phyloP scores from a whole-genome alignment of 2,113 vertebrate genomes.

The Tylochromis polylepis region DNA sequence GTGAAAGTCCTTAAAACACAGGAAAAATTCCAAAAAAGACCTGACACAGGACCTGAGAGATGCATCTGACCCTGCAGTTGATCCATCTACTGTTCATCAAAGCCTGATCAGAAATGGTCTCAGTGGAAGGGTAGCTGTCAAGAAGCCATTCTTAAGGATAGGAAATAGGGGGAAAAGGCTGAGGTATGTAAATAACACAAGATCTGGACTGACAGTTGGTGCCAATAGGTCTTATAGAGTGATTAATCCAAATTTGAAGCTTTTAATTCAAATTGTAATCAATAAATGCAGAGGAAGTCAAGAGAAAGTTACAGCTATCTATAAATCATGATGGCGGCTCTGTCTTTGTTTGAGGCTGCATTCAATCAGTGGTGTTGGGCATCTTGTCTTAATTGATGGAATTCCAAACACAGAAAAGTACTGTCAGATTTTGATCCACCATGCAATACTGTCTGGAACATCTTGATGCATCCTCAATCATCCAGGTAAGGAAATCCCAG shows the following conservation, averaged over 20 bases:
- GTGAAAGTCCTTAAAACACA: background rate
- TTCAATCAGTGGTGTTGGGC: background rate
- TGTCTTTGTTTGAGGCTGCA: background rate
- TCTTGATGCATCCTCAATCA: too few relatives aligned
- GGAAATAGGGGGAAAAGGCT: background rate
- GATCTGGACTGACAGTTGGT: background rate
- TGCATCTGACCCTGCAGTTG: background rate
- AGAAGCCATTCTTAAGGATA: background rate
- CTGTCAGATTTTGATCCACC: background rate
- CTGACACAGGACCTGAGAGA: background rate
- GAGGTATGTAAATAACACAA: background rate
- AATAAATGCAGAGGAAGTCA: background rate
- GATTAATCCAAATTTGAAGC: background rate
- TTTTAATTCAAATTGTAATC: background rate
- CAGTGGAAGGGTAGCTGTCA: background rate
- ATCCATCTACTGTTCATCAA: background rate
- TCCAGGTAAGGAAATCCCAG: too few relatives aligned
- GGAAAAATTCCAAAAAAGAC: background rate
- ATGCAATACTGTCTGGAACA: background rate
- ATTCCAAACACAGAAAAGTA: background rate
- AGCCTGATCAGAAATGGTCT: background rate
- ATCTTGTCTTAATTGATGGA: background rate
- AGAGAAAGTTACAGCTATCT: background rate
- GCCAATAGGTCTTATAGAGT: background rate
- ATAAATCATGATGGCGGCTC: background rate